These are phyloP conservation scores for Elysia crispata DNA, from an alignment of 2,888 invertebrate species.

Conservation along the genomic window DNA sequence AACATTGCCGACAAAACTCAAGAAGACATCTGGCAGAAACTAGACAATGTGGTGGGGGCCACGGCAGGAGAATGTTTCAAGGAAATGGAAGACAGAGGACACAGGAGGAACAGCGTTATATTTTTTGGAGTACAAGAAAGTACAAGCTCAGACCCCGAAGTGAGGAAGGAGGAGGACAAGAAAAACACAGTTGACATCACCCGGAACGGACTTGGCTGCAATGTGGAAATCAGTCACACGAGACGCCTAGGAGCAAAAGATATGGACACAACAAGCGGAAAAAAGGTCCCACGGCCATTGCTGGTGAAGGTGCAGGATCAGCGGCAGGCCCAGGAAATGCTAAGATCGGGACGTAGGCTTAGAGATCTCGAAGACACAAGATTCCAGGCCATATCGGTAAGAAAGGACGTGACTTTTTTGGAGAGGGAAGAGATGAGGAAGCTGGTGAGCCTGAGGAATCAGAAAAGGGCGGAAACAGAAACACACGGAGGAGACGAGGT, in stretches of 20 bases:
- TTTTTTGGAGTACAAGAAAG: conserved; percentile 4
- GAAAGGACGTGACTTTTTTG: conserved; percentile 6
- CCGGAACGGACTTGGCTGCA: not conserved
- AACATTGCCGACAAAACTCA: not conserved
- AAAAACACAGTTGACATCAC: not conserved
- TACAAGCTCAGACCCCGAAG: not conserved
- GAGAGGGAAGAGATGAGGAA: conserved; percentile 25
- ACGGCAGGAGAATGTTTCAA: not conserved
- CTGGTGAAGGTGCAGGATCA: not conserved
- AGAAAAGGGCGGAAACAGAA: not conserved
- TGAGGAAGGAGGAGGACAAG: not conserved
- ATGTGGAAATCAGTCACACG: not conserved
- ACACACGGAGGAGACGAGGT: not conserved
- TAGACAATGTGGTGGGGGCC: not conserved
- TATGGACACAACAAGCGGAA: not conserved
- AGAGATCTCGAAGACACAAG: not conserved
- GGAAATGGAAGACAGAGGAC: not conserved
- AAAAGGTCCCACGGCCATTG: not conserved
- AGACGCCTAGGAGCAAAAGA: not conserved
- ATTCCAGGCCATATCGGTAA: not conserved
- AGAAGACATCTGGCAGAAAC: not conserved
- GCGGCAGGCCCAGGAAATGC: not conserved
- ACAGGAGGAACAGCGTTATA: not conserved
- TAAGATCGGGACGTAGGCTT: not conserved
- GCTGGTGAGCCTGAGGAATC: not conserved